Evolutionary conservation across 2,888 invertebrate species (phyloP), one percentile per base, ranked within the genome.

Genomic region (Gymnosoma rotundatum): DNA sequence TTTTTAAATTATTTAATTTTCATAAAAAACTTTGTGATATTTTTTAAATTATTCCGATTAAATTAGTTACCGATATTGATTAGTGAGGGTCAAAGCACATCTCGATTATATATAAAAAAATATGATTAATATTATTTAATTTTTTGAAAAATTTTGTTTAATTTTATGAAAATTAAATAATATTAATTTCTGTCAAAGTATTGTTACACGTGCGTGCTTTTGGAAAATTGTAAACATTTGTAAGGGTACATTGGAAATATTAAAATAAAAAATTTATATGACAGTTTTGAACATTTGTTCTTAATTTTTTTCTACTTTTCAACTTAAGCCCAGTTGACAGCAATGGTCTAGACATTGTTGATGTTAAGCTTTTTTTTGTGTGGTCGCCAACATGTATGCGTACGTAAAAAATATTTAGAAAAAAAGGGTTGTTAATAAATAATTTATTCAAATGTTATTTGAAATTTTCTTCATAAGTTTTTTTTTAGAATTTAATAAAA

Each of bases 301-400:
- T 38, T 54, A 38, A 14, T 6, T 54, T 54, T n/a, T 5, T 25
- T 6, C 50, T 32, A 1, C 12, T 42, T 42, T 32, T 74, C 42
- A 6, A 54, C 32, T 54, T 42, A 42, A 54, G 14, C 16, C 12
- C 25, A 64, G 45, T 20, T 60, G 66, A 76, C 50, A 67, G 61
- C 36, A 38, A n/a, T 38, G 61, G 72, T 73, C 72, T 73, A 73
- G 76, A 76, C 76, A 16, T 16, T 48, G 6, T 48, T 48, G 32
- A 32, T 32, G 32, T 32, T 2, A 32, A 32, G 14, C n/a, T 16
- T 48, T 45, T 48, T 42, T 12, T 12, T 32, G n/a, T 32, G 7
- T 42, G 12, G 42, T 1, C 42, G 12, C 12, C 42, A 48, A 48
- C 45, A 48, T 48, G 45, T 16, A 48, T 12, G 6, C 42, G 12